These are phyloP conservation scores for Netelia fuscicornis DNA, from an alignment of 2,888 invertebrate species.

Conservation along the genomic window DNA sequence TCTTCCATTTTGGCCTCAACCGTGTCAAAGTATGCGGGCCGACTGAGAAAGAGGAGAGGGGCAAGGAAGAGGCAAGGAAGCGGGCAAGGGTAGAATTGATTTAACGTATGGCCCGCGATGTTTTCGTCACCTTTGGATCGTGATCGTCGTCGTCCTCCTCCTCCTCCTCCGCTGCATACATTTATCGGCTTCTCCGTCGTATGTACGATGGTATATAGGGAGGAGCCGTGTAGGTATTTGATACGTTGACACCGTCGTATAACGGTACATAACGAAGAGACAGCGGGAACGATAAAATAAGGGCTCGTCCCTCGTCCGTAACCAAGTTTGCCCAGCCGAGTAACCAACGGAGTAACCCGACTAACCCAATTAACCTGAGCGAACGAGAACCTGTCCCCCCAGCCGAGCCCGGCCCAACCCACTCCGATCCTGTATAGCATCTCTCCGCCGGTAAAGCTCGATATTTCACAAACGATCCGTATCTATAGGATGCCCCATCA, in stretches of 20 bases:
- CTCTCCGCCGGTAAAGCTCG: not conserved
- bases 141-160: conserved; percentile 7
- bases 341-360: conserved; percentile 71
- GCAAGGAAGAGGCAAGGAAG: conserved; percentile 48
- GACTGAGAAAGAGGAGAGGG: conserved; percentile 7
- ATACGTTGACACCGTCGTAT: conserved; percentile 34
- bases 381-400: conserved; percentile 24
- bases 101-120: conserved; percentile 48
- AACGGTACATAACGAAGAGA: conserved; percentile 17
- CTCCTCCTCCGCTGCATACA: conserved; percentile 14
- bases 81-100: conserved; percentile 63
- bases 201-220: conserved; percentile 6
- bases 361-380: conserved; percentile 70
- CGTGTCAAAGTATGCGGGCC: not conserved
- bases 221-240: not conserved
- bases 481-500: not conserved
- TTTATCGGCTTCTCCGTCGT: not conserved
- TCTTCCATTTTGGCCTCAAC: conserved; percentile 9
- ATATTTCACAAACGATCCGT: not conserved
- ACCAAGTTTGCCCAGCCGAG: conserved; percentile 74
- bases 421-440: too few species aligned
- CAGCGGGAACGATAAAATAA: conserved; percentile 61
- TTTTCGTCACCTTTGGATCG: conserved; percentile 14
- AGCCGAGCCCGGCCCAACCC: not conserved
- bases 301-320: conserved; percentile 64